These are phyloP conservation scores for Bedellia somnulentella DNA, from an alignment of 2,888 invertebrate species.

Conservation along the genomic window DNA sequence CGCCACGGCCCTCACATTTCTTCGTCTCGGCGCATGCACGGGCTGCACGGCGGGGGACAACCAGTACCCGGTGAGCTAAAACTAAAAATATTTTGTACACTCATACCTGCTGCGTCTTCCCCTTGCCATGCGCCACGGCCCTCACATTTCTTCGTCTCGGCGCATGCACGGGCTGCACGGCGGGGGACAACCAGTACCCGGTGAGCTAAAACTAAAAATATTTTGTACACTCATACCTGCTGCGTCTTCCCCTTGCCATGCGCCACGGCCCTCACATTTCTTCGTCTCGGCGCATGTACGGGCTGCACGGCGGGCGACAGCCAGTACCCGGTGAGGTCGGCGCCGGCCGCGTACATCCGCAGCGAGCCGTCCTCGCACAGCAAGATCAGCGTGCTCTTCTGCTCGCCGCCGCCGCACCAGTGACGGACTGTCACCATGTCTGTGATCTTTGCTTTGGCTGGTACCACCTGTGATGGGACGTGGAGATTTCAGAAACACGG, in stretches of 20 bases:
- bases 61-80: slow-evolving; percentile 72
- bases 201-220: too few species aligned
- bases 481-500: too few species aligned
- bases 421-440: slow-evolving; percentile 96
- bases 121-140: slow-evolving; percentile 17
- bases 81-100: too few species aligned
- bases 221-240: too few species aligned
- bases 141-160: slow-evolving; percentile 33
- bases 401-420: slow-evolving; percentile 75
- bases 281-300: slow-evolving; percentile 36
- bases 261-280: slow-evolving; percentile 23
- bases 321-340: slow-evolving; percentile 74
- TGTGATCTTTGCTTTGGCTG: slow-evolving; percentile 93
- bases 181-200: slow-evolving; percentile 63
- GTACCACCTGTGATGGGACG: slow-evolving; percentile 60
- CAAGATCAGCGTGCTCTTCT: slow-evolving; percentile 87
- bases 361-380: slow-evolving; percentile 96
- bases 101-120: slow-evolving; percentile 26
- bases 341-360: slow-evolving; percentile 89
- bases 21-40: slow-evolving; percentile 36
- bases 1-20: slow-evolving; percentile 23
- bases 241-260: slow-evolving; percentile 17
- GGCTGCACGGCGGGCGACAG: slow-evolving; percentile 63
- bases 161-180: slow-evolving; percentile 54
- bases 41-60: slow-evolving; percentile 63